Evolutionary conservation across 2,113 vertebrate genomes (phyloP), one percentile per base, ranked within the genome.

Genomic region (Amblyornis subalaris): DNA sequence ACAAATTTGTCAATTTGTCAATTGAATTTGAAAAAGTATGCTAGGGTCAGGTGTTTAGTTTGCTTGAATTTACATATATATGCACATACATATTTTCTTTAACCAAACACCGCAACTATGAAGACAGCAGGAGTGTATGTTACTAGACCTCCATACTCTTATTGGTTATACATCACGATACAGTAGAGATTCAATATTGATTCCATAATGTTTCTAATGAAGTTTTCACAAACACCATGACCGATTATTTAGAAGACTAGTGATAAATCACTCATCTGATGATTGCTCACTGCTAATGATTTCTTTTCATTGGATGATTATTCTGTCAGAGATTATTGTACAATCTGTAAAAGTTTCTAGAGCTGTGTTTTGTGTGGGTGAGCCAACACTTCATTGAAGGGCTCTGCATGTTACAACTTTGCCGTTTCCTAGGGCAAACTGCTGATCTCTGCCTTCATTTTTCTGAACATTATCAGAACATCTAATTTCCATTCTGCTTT

Each of bases 381-480:
- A 57, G 40, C 22, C 20, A 33, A 24, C 6, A 11, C 4, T 60
- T 29, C 7, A 1, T 10, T 54, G 58, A 86, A 87, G 26, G 23
- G 13, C 38, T 91, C 55, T 36, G 19, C 5, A 8, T 44, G 11
- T 66, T 67, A 21, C 28, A 48, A 48, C 42, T 81, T 75, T 42
- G 48, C 33, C 0, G 1, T 84, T 91, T 70, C 70, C 73, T 75
- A 53, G 20, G 22, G 33, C 24, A 75, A 61, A 58, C 64, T 75
- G 33, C 44, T 0, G 7, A 73, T 29, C 26, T 26, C 54, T 84
- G 76, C 64, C 76, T 92, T 85, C 38, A 60, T 20, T 70, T 61
- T 55, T 95, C 82, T 74, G 67, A 94, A 76, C 50, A 24, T 87
- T 95, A 96, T 89, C 80, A 64, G 87, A 91, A 85, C 54, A 65